Evolutionary conservation across 53 echinoderm and acorn worm species (phyloP), one percentile per base, ranked within the genome.

Genomic region (Echinarachnius parma): DNA sequence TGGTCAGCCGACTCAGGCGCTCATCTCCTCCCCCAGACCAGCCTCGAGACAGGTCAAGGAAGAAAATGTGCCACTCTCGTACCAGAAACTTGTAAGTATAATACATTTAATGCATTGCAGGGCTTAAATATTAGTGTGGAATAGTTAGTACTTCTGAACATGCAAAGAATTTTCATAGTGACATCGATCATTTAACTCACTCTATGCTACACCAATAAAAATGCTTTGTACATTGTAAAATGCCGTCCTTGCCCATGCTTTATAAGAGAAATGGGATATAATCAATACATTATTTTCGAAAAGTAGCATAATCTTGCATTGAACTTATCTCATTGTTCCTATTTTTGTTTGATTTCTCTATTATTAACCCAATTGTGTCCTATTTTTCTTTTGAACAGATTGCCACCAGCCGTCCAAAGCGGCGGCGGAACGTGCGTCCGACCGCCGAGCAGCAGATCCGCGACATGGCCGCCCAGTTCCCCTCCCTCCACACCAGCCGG

Each of bases 371-470:
- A n/a, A n/a, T n/a, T n/a, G n/a, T n/a, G n/a, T n/a, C n/a, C n/a
- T n/a, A n/a, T n/a, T n/a, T n/a, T n/a, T n/a, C n/a, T n/a, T n/a
- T n/a, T n/a, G n/a, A n/a, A n/a, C 59, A 94, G 94, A 94, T 94
- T 84, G 90, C 90, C 53, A 86, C 83, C 34, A 94, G 94, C 52
- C 86, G 94, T 22, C 94, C 94, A 2, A 94, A 94, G 57, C 80
- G 86, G 13, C 79, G 84, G 28, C 86, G 89, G 67, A 74, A 81
- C 33, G 78, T 78, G 66, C 80, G 76, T 3, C 82, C 80, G 35
- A 94, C 86, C 0, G 75, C 82, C 1, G 87, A 94, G 16, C 79
- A 82, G 30, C 90, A 94, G 60, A 82, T 94, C 48, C 83, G 84
- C 32, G 95, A 94, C 46, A 77, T 94, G 83, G 80, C 87, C 14